Evolutionary conservation across 2,113 vertebrate species (phyloP).

Genomic region (Trematomus loennbergii): DNA sequence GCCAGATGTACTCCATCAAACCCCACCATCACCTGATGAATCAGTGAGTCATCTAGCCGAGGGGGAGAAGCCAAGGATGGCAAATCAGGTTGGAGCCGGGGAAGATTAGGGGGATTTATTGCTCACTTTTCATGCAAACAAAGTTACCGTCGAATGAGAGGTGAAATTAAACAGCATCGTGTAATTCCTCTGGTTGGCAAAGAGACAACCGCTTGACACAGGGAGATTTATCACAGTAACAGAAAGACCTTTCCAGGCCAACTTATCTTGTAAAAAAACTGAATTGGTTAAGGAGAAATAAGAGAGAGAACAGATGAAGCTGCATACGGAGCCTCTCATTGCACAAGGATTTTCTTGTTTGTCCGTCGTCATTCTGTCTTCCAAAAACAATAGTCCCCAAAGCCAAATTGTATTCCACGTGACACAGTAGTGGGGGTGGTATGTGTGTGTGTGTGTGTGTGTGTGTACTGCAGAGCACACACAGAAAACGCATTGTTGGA

Average conservation of each 20-base stretch:
- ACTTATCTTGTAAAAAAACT: constrained; percentile 2
- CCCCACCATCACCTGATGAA: constrained; percentile 70
- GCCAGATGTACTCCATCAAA: constrained; percentile 67
- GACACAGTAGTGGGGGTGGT: constrained; percentile 55
- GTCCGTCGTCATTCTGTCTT: constrained; percentile 64
- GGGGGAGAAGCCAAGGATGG: constrained; percentile 49
- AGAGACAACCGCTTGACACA: constrained; percentile 24
- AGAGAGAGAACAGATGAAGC: constrained; percentile 35
- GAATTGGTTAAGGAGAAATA: not conserved
- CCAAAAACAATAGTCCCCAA: constrained; percentile 74
- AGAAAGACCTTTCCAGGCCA: constrained; percentile 7
- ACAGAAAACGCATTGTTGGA: constrained; percentile 75
- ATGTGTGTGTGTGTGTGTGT: not conserved
- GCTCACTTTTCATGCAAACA: constrained; percentile 37
- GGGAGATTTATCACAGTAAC: constrained; percentile 33
- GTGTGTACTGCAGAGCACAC: constrained; percentile 38
- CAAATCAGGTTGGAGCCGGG: constrained; percentile 44
- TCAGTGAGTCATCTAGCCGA: constrained; percentile 58
- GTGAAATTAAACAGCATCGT: constrained; percentile 50
- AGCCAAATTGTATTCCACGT: constrained; percentile 70
- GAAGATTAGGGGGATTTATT: constrained; percentile 48
- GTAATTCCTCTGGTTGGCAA: constrained; percentile 43
- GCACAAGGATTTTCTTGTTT: constrained; percentile 61
- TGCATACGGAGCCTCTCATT: constrained; percentile 25
- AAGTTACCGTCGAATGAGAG: constrained; percentile 46